A percentile compares a stretch with the other conserved stretches of the same genome.
These are phyloP conservation scores for Zoanthus gigantus DNA, from an alignment of 92 coral and sea anemone species.

Conservation along the genomic window DNA sequence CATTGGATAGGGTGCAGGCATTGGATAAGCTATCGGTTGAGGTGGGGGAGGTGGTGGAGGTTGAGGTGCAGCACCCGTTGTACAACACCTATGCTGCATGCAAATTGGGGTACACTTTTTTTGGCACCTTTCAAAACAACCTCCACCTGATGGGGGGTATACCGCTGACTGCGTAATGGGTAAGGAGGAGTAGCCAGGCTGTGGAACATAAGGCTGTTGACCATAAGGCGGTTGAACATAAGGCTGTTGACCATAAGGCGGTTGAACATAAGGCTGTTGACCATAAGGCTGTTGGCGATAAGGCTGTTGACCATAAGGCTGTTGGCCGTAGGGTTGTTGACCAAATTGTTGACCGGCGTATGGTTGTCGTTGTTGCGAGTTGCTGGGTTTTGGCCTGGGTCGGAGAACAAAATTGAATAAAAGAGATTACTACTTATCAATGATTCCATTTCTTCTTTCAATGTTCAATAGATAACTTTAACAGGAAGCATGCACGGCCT, in stretches of 20 bases:
- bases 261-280: neutral
- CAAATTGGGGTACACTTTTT: conserved; percentile 82
- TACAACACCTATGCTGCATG: conserved; percentile 81
- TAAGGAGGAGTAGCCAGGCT: conserved; percentile 14
- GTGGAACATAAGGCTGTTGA: neutral
- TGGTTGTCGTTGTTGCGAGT: neutral
- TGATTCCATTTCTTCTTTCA: neutral
- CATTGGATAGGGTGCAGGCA: conserved; percentile 59
- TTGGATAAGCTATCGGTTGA: conserved; percentile 64
- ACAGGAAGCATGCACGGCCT: neutral
- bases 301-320: neutral
- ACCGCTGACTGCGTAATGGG: conserved; percentile 53
- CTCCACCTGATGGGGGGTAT: conserved; percentile 77
- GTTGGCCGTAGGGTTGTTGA: conserved; percentile 4
- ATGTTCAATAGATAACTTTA: neutral
- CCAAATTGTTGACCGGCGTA: conserved; percentile 12
- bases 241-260: conserved; percentile 9
- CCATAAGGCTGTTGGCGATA: conserved; percentile 11
- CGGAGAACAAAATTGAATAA: neutral
- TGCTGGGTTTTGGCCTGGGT: neutral
- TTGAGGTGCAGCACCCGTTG: conserved; percentile 37
- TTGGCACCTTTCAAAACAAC: conserved; percentile 71
- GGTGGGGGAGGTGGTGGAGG: conserved; percentile 73
- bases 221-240: conserved; percentile 7
- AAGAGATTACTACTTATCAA: neutral